Percentiles rank a stretch among this genome's conserved stretches.
phyloP scores from a whole-genome alignment of 1,140 invertebrate genomes.

The Habropoda laboriosa region DNA sequence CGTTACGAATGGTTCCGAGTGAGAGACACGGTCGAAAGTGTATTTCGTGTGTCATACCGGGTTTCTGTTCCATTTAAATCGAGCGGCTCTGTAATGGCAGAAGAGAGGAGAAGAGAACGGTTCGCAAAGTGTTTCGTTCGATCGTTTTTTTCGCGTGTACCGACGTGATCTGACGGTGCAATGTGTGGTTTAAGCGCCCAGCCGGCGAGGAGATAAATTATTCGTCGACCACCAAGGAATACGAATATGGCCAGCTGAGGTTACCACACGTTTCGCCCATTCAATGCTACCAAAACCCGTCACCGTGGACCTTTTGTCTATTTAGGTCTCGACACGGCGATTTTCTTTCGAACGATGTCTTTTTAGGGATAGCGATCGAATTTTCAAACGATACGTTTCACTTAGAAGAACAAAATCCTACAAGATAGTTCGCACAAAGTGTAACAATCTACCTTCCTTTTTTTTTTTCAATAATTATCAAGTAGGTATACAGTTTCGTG shows the following conservation, averaged over 20 bases:
- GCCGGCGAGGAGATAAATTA: constrained; percentile 51
- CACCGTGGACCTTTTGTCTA: not conserved
- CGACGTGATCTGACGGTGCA: constrained; percentile 45
- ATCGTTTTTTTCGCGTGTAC: constrained; percentile 49
- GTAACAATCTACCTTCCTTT: no score
- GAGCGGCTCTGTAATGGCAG: not conserved
- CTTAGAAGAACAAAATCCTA: no score
- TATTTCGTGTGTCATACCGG: not conserved
- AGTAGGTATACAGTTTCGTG: no score
- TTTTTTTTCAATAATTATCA: no score
- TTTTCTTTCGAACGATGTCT: not conserved
- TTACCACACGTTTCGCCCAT: constrained; percentile 44
- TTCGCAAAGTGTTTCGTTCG: constrained; percentile 3
- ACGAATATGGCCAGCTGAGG: constrained; percentile 25
- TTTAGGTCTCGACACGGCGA: not conserved
- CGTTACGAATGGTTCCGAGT: not conserved
- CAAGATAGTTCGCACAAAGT: no score
- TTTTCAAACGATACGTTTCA: no score
- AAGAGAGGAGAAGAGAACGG: no score
- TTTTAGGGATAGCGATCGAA: no score
- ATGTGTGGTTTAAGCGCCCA: constrained; percentile 36
- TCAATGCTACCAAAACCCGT: constrained; percentile 3
- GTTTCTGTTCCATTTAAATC: constrained; percentile 5
- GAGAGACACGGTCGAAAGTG: not conserved
- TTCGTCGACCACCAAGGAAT: constrained; percentile 39